Conservation (phyloP, 2,797 vertebrate genomes). For the Toxotes lorentzi region DNA sequence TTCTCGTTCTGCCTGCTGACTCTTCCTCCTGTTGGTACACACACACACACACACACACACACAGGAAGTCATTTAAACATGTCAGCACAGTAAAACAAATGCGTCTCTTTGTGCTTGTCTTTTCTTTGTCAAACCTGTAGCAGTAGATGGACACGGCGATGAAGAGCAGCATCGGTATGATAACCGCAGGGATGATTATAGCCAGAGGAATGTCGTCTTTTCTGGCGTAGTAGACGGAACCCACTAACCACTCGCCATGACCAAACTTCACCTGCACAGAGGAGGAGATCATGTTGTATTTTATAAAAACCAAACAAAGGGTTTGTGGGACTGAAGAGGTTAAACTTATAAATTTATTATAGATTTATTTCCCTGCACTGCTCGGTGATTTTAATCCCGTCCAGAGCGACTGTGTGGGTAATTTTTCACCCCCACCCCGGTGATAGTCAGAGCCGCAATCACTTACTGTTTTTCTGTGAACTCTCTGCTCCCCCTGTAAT, state of each 20-base stretch:
- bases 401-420: no score
- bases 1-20: constrained; percentile 95
- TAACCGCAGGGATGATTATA: constrained; percentile 93
- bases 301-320: not conserved
- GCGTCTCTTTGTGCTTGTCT: accelerated
- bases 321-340: no score
- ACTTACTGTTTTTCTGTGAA: no score
- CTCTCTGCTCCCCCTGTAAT: no score
- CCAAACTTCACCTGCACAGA: constrained; percentile 92
- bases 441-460: no score
- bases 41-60: no score
- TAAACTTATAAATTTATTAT: no score
- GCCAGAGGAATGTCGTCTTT: constrained; percentile 87
- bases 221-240: constrained; percentile 89
- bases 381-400: no score
- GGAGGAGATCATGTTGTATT: not conserved
- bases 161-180: constrained; percentile 93
- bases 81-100: not conserved
- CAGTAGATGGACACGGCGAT: constrained; percentile 92
- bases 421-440: no score
- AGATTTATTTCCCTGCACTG: no score
- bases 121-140: constrained; percentile 88
- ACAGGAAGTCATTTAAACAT: not conserved
- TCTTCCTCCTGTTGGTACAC: constrained; percentile 89
- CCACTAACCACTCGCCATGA: constrained; percentile 90